Evolutionary conservation across 1,140 invertebrate species (phyloP).

Genomic region (Drosophila parvula): DNA sequence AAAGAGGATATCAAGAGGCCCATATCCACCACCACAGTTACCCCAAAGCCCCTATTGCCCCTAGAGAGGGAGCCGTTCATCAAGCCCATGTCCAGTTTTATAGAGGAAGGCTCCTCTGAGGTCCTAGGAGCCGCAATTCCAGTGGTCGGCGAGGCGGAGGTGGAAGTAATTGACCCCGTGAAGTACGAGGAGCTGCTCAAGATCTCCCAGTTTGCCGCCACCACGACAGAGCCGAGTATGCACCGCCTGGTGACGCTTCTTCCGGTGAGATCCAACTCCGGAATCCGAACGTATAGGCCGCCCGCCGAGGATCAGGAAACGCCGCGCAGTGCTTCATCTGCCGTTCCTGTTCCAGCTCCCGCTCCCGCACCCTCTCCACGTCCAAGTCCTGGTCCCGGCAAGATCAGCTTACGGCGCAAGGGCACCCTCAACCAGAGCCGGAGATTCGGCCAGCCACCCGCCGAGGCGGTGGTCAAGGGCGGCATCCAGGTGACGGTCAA

Average conservation of each 20-base stretch:
- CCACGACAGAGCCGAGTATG: constrained; percentile 62
- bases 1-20: constrained; percentile 60
- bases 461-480: constrained; percentile 74
- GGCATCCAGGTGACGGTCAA: constrained; percentile 77
- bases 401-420: constrained; percentile 58
- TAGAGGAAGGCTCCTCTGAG: constrained; percentile 67
- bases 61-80: constrained; percentile 73
- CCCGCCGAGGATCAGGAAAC: constrained; percentile 52
- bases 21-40: constrained; percentile 31
- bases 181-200: constrained; percentile 82
- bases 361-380: neutral
- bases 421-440: constrained; percentile 68
- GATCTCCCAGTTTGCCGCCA: constrained; percentile 67
- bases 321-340: constrained; percentile 32
- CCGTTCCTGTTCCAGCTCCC: constrained; percentile 3
- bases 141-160: constrained; percentile 79
- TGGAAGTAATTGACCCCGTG: constrained; percentile 80
- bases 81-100: constrained; percentile 76
- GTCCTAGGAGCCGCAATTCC: constrained; percentile 73
- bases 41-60: constrained; percentile 32
- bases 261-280: constrained; percentile 81
- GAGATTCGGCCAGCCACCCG: constrained; percentile 61
- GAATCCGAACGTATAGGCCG: constrained; percentile 79
- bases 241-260: constrained; percentile 78
- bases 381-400: constrained; percentile 18